Evolutionary conservation across 2,888 invertebrate genomes (phyloP).

Genomic region (Halictus quadricinctus): DNA sequence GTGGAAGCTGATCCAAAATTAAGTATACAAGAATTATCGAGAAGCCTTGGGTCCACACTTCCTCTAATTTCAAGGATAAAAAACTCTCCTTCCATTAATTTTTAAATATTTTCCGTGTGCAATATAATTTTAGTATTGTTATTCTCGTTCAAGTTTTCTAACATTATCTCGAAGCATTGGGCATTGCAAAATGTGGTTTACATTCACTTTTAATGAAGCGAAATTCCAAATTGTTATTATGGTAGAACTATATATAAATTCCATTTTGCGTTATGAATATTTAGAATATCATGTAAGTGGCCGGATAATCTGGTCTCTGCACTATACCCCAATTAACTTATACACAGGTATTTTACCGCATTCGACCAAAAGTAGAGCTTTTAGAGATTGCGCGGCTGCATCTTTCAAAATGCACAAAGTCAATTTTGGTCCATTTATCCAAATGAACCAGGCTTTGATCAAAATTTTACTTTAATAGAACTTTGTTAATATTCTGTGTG

Average conservation of each 20-base stretch:
- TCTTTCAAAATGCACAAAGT: neutral
- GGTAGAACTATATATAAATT: neutral
- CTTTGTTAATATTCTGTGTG: slow-evolving; percentile 2
- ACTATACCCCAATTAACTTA: slow-evolving; percentile 37
- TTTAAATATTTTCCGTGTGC: no score
- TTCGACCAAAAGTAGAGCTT: slow-evolving; percentile 32
- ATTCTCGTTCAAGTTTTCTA: no score
- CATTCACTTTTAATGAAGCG: no score
- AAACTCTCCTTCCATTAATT: no score
- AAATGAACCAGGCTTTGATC: neutral
- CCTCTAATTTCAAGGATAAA: no score
- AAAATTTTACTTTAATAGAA: slow-evolving; percentile 8
- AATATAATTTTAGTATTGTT: no score
- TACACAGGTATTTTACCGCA: slow-evolving; percentile 20
- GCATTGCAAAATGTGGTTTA: no score
- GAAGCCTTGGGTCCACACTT: no score
- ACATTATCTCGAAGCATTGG: no score
- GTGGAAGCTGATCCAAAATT: no score
- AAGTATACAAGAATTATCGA: no score
- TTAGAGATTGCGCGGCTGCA: slow-evolving; percentile 26
- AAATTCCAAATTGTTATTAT: neutral
- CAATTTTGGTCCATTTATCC: neutral
- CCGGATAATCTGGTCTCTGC: slow-evolving; percentile 30
- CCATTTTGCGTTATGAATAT: neutral
- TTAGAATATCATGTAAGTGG: slow-evolving; percentile 23